Evolutionary conservation across 2,113 vertebrate genomes (phyloP), one percentile per base, ranked within the genome.

Genomic region (Crotalus viridis): DNA sequence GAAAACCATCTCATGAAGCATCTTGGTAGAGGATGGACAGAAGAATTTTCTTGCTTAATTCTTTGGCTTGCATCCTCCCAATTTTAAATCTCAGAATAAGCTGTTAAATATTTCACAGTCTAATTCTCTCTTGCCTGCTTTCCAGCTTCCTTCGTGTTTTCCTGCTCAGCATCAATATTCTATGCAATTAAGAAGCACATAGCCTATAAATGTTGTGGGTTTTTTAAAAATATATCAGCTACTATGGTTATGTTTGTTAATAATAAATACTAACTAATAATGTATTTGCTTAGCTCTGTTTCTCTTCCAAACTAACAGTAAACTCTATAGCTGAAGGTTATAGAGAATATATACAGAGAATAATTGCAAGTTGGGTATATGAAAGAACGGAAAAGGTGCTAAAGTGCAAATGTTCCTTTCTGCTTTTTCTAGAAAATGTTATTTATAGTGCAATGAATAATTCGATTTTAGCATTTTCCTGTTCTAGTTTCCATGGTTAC

Each of bases 381-480:
- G 46, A 86, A 90, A 85, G 21, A 55, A 52, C 28, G 43, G 57
- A 33, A 85, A 93, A 88, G 88, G 33, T 74, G 10, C 43, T 92
- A 52, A 61, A 22, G 56, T 92, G n/a, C 28, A 43, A 88, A 88
- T 92, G 85, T 90, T 89, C 61, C 15, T 46, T 48, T 85, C 56
- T 85, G 88, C 28, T 89, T 92, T 92, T 48, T 85, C 87, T 92
- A 24, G 64, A 92, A 92, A 59, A 51, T 24, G 64, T 89, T 92
- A 92, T 92, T 92, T 92, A 89, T 92, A 92, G 88, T 39, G 88
- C 88, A 92, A 43, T 89, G 43, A 89, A 89, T 89, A 92, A 88
- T 88, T 88, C 52, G 88, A 85, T 85, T 61, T 92, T 85, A 89
- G 48, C 92, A 89, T 85, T 85, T 89, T 81, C 55, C 69, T 92